A percentile compares a stretch with the other conserved stretches of the same genome.
phyloP scores from a whole-genome alignment of 2,797 vertebrate genomes.

The Chromobotia macracanthus region DNA sequence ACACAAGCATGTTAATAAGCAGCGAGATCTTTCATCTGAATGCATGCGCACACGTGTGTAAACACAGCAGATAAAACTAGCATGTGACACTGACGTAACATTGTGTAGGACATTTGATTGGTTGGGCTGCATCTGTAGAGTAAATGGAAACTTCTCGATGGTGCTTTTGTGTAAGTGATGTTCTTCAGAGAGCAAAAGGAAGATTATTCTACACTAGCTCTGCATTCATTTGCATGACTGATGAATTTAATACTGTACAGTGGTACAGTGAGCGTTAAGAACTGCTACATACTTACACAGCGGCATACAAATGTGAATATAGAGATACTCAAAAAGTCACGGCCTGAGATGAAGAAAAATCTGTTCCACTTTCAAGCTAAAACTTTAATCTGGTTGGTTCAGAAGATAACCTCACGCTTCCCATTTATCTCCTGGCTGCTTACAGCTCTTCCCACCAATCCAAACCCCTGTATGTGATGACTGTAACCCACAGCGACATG shows the following conservation, averaged over 20 bases:
- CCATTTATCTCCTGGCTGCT: slow-evolving; percentile 47
- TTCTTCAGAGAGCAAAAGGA: slow-evolving; percentile 60
- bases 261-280: slow-evolving; percentile 30
- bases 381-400: slow-evolving; percentile 37
- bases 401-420: slow-evolving; percentile 1
- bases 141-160: slow-evolving; percentile 51
- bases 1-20: slow-evolving; percentile 25
- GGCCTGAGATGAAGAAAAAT: slow-evolving; percentile 9
- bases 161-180: slow-evolving; percentile 63
- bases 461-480: slow-evolving; percentile 68
- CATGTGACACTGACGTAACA: slow-evolving; percentile 1
- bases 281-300: slow-evolving; percentile 4
- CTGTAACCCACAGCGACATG: slow-evolving; percentile 73
- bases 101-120: slow-evolving; percentile 57
- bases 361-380: background rate
- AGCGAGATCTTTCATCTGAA: background rate
- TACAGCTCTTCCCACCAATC: slow-evolving; percentile 56
- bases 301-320: slow-evolving; percentile 18
- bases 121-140: slow-evolving; percentile 52
- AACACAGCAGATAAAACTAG: slow-evolving; percentile 31
- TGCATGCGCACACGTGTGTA: slow-evolving; percentile 48
- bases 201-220: slow-evolving; percentile 46
- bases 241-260: too few species aligned
- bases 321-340: slow-evolving; percentile 31
- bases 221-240: slow-evolving; percentile 59